Evolutionary conservation across 2,113 vertebrate species (phyloP).

Genomic region (Salvelinus namaycush): DNA sequence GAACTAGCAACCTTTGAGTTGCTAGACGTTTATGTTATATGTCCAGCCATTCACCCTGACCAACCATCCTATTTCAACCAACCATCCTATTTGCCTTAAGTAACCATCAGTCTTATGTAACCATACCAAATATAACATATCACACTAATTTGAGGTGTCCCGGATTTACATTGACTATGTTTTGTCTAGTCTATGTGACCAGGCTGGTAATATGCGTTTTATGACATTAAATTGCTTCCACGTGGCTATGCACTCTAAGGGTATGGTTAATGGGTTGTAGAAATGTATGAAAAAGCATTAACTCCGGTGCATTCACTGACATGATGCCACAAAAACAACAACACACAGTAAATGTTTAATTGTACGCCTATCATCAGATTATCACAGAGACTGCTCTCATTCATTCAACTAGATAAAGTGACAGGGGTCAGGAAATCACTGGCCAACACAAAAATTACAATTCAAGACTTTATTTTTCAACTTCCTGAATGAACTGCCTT

Average conservation of each 20-base stretch:
- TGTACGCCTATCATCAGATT: background rate
- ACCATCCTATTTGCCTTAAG: too few species aligned
- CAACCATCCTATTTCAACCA: too few species aligned
- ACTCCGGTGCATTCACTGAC: background rate
- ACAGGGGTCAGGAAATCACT: background rate
- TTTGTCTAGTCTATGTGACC: too few species aligned
- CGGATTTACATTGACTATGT: too few species aligned
- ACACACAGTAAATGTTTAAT: background rate
- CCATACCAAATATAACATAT: too few species aligned
- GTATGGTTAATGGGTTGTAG: background rate
- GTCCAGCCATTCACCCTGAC: too few species aligned
- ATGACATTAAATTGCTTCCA: constrained; percentile 29
- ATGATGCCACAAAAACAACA: background rate
- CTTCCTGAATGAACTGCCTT: too few species aligned
- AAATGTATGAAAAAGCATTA: background rate
- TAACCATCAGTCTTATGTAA: too few species aligned
- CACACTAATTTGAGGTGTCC: too few species aligned
- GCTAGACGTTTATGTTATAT: too few species aligned
- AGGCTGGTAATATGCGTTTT: constrained; percentile 8
- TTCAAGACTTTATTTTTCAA: background rate
- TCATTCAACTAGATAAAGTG: background rate
- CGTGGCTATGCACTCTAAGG: constrained; percentile 5
- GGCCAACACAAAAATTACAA: background rate
- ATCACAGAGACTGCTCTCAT: background rate
- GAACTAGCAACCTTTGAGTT: too few species aligned